These are phyloP conservation scores for Rachycentron canadum DNA, from an alignment of 2,797 vertebrate species.

Conservation along the genomic window DNA sequence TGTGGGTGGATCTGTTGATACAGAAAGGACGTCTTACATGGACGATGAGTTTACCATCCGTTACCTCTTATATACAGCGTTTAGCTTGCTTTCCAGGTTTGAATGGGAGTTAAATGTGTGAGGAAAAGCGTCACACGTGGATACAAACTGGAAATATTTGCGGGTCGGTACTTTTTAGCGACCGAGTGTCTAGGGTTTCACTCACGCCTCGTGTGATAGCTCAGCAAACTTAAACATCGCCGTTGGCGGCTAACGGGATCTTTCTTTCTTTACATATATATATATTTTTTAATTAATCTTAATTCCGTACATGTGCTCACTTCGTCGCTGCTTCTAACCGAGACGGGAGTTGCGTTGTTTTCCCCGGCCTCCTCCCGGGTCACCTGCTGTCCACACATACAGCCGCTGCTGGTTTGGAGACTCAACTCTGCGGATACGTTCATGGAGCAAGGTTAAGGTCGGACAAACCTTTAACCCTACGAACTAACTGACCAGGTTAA, in stretches of 20 bases:
- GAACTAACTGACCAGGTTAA: neutral
- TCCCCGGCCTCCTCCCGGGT: neutral
- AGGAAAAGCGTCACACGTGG: fast-evolving
- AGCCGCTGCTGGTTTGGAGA: constrained; percentile 20
- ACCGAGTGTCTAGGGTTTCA: neutral
- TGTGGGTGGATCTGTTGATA: constrained; percentile 50
- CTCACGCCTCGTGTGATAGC: neutral
- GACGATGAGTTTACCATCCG: neutral
- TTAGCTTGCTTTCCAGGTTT: neutral
- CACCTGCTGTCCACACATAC: constrained; percentile 43
- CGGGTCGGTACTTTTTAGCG: neutral
- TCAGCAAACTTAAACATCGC: neutral
- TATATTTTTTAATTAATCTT: fast-evolving
- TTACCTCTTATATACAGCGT: neutral
- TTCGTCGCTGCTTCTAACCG: neutral
- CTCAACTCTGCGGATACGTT: constrained; percentile 31
- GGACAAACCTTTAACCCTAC: neutral
- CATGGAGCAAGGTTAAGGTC: constrained; percentile 67
- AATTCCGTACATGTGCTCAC: neutral
- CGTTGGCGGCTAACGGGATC: fast-evolving
- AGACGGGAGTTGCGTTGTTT: neutral
- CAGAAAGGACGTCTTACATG: constrained; percentile 6
- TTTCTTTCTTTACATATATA: too few relatives aligned
- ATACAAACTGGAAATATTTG: neutral
- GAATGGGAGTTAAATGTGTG: fast-evolving